Base-by-base conservation (phyloP, 2,797 vertebrate genomes). In the Darevskia nairensis region DNA sequence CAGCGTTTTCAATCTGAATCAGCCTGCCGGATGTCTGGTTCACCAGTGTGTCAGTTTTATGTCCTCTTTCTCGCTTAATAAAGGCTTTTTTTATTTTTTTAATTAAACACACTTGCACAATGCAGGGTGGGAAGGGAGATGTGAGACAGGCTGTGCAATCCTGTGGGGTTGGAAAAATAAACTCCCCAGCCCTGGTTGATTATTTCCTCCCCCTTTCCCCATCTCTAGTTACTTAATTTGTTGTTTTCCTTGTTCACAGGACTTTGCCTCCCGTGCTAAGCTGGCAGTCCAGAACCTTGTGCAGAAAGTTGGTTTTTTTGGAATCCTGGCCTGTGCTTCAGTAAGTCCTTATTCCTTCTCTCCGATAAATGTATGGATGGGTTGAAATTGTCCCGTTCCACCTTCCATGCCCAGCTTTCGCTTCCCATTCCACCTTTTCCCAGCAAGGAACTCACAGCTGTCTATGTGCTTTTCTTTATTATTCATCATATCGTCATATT, bases 271-370 rank as follows among this genome's bases (percentile, higher is more conserved):
- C 79, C 96, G 97, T 88, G 97, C 97, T 1, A 98, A 98, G 79
- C 89, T 97, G 80, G 98, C 97, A 0, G 96, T 98, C 68, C 97
- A 98, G 95, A 98, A 97, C 88, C 96, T 98, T 89, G 97, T 98
- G 89, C 98, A 98, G 95, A 99, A 97, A 96, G 98, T 99, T 64
- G 98, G 98, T 35, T 99, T 99, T 96, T 98, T 99, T 55, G 99
- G 99, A 89, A 99, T 99, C 96, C 95, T 99, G 96, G 98, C 97
- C 41, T 99, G 99, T 93, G 99, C 99, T 86, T 98, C 98, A 39
- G 98, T 98, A 95, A 98, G 98, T 98, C 17, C 32, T 74, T 39
- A 74, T 6, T 6, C 4, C 32, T 39, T 78, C 50, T 15, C 15
- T 86, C 17, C 91, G 23, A 25, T 64, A 80, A 59, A 44, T n/a